A percentile compares a stretch with the other conserved stretches of the same genome.
Conservation (phyloP, 2,113 vertebrate species). For the Pitta sordida region DNA sequence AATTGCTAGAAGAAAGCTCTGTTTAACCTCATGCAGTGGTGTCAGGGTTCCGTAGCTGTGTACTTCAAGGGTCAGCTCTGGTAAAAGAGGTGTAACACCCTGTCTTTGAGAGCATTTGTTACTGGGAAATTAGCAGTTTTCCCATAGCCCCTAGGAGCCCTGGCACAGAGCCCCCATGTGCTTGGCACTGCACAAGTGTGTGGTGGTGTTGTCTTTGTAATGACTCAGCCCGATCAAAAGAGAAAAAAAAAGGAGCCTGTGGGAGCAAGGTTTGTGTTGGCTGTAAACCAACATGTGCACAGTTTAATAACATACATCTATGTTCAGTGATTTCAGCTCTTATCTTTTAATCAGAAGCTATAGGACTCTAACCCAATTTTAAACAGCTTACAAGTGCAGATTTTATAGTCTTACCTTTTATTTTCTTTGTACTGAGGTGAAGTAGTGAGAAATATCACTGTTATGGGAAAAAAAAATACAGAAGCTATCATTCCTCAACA, state of each 20-base stretch:
- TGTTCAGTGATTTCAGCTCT: conserved; percentile 57
- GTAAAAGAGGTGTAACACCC: background rate
- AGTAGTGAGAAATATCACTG: conserved; percentile 46
- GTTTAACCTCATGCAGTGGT: background rate
- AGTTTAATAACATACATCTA: conserved; percentile 61
- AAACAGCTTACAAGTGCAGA: conserved; percentile 65
- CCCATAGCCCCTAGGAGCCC: background rate
- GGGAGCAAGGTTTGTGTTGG: conserved; percentile 43
- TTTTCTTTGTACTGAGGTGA: conserved; percentile 59
- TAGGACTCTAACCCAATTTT: conserved; percentile 52
- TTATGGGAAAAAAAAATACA: background rate
- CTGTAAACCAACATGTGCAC: conserved; percentile 3
- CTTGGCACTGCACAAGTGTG: background rate
- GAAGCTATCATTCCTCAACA: conserved; percentile 47
- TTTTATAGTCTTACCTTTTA: conserved; percentile 67
- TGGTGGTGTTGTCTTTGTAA: background rate
- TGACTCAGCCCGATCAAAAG: background rate
- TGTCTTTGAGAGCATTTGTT: background rate
- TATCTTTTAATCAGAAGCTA: conserved; percentile 66
- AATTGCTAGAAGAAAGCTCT: background rate
- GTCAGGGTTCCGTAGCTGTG: background rate
- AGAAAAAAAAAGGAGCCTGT: background rate
- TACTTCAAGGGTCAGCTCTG: background rate
- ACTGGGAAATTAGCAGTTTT: background rate
- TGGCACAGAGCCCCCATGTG: background rate